Evolutionary conservation across 2,113 vertebrate genomes (phyloP).

Genomic region (Bolborhynchus lineola): DNA sequence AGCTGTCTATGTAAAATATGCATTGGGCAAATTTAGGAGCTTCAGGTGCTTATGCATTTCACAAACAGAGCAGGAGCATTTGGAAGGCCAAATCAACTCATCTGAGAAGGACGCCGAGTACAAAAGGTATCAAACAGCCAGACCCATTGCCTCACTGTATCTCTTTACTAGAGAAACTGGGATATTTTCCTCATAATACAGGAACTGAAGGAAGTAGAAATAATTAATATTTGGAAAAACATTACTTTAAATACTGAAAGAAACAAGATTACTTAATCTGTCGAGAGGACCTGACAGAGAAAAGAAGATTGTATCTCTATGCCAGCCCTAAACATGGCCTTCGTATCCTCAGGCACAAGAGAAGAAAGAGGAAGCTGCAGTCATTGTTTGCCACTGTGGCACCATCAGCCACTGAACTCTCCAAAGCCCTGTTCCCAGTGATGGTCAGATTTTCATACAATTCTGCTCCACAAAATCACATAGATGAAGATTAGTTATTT

Average conservation of each 20-base stretch:
- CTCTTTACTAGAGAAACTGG: background rate
- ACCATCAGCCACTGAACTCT: background rate
- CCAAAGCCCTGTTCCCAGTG: background rate
- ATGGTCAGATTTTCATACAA: background rate
- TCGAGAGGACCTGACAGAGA: background rate
- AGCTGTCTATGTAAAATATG: background rate
- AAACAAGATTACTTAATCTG: background rate
- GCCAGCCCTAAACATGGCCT: background rate
- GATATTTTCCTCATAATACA: background rate
- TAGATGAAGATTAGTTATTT: background rate
- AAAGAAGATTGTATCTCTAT: background rate
- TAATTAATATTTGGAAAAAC: background rate
- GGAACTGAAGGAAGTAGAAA: background rate
- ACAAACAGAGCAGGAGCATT: background rate
- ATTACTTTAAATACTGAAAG: background rate
- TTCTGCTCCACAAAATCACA: background rate
- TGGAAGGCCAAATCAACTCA: background rate
- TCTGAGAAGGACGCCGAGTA: background rate
- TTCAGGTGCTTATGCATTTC: background rate
- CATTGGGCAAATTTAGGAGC: background rate
- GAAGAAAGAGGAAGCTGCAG: background rate
- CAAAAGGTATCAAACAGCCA: background rate
- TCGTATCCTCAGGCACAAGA: accelerated
- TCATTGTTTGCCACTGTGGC: background rate
- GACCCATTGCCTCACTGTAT: background rate